Evolutionary conservation across 2,888 invertebrate genomes (phyloP), one percentile per base, ranked within the genome.

Genomic region (Andrena bucephala): DNA sequence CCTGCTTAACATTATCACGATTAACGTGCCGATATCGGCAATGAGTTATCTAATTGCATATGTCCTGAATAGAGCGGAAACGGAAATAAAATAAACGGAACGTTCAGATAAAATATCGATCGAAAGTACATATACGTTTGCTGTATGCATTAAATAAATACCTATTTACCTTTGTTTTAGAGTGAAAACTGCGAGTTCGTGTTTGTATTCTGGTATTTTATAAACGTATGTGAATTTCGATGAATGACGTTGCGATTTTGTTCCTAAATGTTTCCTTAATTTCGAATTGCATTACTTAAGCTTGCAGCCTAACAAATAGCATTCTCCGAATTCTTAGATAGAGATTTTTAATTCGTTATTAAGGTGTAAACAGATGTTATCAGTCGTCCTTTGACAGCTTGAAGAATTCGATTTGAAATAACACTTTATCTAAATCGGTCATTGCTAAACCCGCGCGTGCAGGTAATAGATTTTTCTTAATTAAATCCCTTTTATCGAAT

Each of bases 341-440:
- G 16, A 42, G 42, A 42, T 42, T 42, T 42, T 42, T 42, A 16
- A 16, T 16, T 42, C 16, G 42, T 42, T 42, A 42, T 42, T 42
- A 16, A 42, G 42, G 42, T 42, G 42, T 42, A 42, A 42, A 42
- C 42, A 67, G 16, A 66, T 60, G 59, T 65, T 69, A 62, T 48
- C 31, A 13, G 59, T 50, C 62, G 7, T 50, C 24, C 50, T 69
- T 69, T 42, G 67, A 66, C 24, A 72, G 27, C 5, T 54, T 24
- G 10, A 2, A 62, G 16, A 16, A 48, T 65, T 63, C 36, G 16
- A 59, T 54, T 48, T 33, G 10, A 36, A 54, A 54, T n/a, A 16
- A 48, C 10, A 16, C 48, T 65, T 70, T 78, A 81, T 70, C 77
- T 66, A 62, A 57, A 27, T 81, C 60, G 60, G 16, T 31, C 27